Evolutionary conservation across 2,113 vertebrate genomes (phyloP), one percentile per base, ranked within the genome.

Genomic region (Scytalopus superciliaris): DNA sequence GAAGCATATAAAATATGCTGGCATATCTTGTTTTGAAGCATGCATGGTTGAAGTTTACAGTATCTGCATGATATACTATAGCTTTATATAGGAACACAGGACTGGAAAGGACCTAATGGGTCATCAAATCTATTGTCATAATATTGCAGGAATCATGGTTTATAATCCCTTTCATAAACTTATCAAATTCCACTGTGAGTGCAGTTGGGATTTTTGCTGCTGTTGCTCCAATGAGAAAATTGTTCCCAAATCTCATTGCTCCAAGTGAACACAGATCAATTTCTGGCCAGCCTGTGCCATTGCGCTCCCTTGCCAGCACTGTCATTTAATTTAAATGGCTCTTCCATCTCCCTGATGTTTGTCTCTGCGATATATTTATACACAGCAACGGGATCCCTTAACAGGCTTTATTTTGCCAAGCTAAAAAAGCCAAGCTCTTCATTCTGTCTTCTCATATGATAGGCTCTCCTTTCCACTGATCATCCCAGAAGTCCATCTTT

Each of bases 401-500:
- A 68, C 49, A 82, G 84, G 57, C 62, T 92, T 79, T 56, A 72
- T 60, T 90, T 92, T 94, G 87, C 64, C 75, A 87, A 74, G 87
- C 37, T 50, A 60, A 84, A 84, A 40, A 87, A 94, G 81, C 69
- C 87, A 89, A 66, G 80, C 22, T 82, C 66, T 91, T 94, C 73
- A 53, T 75, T 94, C 62, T 82, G 53, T 72, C 84, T 79, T 82
- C 89, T 94, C 93, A 73, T 68, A 21, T 91, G 93, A 76, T 87
- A 89, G 74, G 24, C 67, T 84, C 73, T 84, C 69, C 82, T 14
- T 84, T 87, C 64, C 91, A 27, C 30, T 49, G 49, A 33, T 66
- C 81, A 76, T n/a, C 69, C 45, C 62, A 87, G 74, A 91, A 89
- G 52, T 62, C 91, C 87, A 84, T 94, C 91, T 94, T 93, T 95